These are phyloP conservation scores for Hypsopygia costalis DNA, from an alignment of 2,888 invertebrate species.

Conservation along the genomic window DNA sequence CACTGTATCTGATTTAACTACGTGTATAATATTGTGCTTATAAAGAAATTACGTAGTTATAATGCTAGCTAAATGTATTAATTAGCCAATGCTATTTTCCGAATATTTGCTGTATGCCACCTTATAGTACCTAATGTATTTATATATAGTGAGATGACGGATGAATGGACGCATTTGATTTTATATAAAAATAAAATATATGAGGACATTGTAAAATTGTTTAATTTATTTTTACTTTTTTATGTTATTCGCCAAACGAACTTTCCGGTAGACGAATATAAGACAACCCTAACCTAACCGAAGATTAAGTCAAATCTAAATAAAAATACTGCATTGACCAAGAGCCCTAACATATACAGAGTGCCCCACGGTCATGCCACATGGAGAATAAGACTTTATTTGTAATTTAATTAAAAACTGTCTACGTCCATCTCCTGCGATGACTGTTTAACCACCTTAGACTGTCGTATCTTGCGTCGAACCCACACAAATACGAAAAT, in stretches of 20 bases:
- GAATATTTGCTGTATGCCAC: conserved; percentile 71
- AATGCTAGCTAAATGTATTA: conserved; percentile 74
- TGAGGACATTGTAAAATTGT: conserved; percentile 43
- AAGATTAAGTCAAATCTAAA: no score
- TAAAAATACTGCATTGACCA: no score
- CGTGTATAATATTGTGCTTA: conserved; percentile 63
- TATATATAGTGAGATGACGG: conserved; percentile 69
- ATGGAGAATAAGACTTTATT: no score
- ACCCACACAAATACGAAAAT: no score
- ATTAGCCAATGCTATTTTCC: conserved; percentile 79
- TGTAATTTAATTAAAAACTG: no score
- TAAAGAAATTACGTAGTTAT: conserved; percentile 64
- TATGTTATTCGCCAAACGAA: neutral
- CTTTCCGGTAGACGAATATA: no score
- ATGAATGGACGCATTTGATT: conserved; percentile 74
- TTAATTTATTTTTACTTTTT: neutral
- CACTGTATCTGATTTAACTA: conserved; percentile 56
- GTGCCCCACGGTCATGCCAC: no score
- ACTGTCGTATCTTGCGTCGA: no score
- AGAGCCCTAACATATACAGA: no score
- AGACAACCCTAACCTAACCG: no score
- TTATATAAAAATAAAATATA: conserved; percentile 79
- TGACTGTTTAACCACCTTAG: no score
- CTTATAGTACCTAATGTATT: conserved; percentile 63
- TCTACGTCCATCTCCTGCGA: no score